Evolutionary conservation across 2,797 vertebrate species (phyloP), one percentile per base, ranked within the genome.

Genomic region (Rhinella marina): DNA sequence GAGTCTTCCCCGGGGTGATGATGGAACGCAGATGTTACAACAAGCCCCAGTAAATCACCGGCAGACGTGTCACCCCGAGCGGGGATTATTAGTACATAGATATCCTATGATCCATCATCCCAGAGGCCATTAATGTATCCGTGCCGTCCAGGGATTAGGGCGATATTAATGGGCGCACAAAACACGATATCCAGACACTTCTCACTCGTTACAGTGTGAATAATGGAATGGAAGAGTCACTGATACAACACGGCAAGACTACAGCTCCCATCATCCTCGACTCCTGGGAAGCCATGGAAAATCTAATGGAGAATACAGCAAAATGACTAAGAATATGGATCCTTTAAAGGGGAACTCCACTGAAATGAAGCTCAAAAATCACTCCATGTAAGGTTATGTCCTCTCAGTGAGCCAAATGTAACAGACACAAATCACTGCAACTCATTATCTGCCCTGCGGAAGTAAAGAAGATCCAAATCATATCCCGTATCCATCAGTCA

Each of bases 11-110:
- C 21, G 66, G 0, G 19, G 48, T 29, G 21, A 32, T 70, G 81
- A 72, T 29, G 25, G 23, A 68, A 72, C n/a, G 16, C 82, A 83
- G 82, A 83, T 72, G 81, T 16, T 54, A 6, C 41, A 41, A 41
- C 41, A 41, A 41, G 41, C 41, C 41, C 41, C 41, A 41, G 41
- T 41, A 21, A 2, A 29, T 82, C 25, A 82, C 23, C 32, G 14
- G 59, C 13, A 23, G 21, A 52, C 16, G 1, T 62, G 61, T 52
- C 21, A 50, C 62, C 12, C 27, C 61, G 52, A 32, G 27, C 11
- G 23, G 2, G 54, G 12, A 50, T 50, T 66, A 41, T 64, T 19
- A 54, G 17, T 66, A 52, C 16, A 27, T 54, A 17, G 48, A 52
- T 2, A 50, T 64, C 50, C 12, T 52, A 66, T 66, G 23, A 50